phyloP scores from a whole-genome alignment of 2,113 vertebrate genomes.

The Felis chaus region DNA sequence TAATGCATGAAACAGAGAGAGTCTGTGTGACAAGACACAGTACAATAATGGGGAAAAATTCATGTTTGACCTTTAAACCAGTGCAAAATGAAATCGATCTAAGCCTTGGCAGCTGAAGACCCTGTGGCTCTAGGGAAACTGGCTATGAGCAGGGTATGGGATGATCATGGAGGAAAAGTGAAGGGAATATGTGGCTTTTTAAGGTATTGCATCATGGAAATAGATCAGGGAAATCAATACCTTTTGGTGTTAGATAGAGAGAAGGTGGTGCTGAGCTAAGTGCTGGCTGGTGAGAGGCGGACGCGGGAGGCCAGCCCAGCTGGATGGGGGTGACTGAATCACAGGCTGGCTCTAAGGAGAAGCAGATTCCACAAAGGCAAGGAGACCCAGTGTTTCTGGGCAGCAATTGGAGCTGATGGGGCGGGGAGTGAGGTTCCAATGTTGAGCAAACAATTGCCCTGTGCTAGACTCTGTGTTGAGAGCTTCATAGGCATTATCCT shows the following conservation, averaged over 20 bases:
- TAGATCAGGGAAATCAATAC: conserved; percentile 38
- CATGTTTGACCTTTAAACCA: conserved; percentile 70
- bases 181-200: background rate
- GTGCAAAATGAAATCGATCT: conserved; percentile 27
- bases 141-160: background rate
- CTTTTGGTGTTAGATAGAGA: conserved; percentile 41
- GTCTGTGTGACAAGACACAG: conserved; percentile 63
- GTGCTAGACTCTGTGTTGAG: background rate
- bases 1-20: conserved; percentile 55
- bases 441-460: background rate
- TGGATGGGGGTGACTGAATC: background rate
- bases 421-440: background rate
- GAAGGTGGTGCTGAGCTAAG: conserved; percentile 4
- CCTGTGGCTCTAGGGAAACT: background rate
- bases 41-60: conserved; percentile 38
- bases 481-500: background rate
- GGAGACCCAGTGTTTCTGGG: conserved; percentile 44
- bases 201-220: background rate
- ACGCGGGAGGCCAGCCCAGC: background rate
- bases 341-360: conserved; percentile 34
- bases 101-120: background rate
- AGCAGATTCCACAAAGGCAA: conserved; percentile 46
- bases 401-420: background rate
- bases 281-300: conserved; percentile 20
- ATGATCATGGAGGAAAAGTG: background rate